These are phyloP conservation scores for Agrilus biguttatus DNA, from an alignment of 2,888 invertebrate genomes.

Conservation along the genomic window DNA sequence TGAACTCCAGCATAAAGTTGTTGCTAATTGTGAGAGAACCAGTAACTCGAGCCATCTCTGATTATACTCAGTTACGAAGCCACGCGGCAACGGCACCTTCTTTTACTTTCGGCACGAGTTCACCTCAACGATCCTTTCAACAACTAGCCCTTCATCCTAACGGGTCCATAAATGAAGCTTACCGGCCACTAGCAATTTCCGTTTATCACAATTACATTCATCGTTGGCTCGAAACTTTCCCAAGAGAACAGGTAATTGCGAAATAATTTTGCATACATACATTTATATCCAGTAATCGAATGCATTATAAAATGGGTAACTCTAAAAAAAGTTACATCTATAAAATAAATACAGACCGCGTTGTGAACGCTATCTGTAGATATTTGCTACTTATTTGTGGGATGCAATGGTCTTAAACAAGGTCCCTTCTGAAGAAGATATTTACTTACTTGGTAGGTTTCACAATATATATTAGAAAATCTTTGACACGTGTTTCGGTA, in stretches of 20 bases:
- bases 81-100: conserved; percentile 66
- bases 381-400: too few species aligned
- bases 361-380: too few species aligned
- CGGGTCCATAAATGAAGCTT: conserved; percentile 71
- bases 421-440: too few species aligned
- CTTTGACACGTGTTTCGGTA: too few species aligned
- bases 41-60: conserved; percentile 88
- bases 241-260: conserved; percentile 49
- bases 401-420: too few species aligned
- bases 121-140: conserved; percentile 52
- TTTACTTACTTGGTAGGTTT: too few species aligned
- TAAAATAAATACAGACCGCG: too few species aligned
- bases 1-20: conserved; percentile 86
- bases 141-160: conserved; percentile 67
- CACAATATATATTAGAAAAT: too few species aligned
- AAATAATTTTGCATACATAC: conserved; percentile 3
- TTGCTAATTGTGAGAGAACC: conserved; percentile 92
- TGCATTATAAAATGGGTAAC: too few species aligned
- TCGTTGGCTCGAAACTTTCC: conserved; percentile 85
- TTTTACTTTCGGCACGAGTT: conserved; percentile 31
- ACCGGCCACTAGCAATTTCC: conserved; percentile 73
- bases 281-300: too few species aligned
- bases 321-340: too few species aligned
- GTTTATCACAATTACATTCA: conserved; percentile 84
- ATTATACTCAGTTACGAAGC: conserved; percentile 85